Conservation (phyloP, 2,113 vertebrate species). For the Gnathonemus longibarbis region DNA sequence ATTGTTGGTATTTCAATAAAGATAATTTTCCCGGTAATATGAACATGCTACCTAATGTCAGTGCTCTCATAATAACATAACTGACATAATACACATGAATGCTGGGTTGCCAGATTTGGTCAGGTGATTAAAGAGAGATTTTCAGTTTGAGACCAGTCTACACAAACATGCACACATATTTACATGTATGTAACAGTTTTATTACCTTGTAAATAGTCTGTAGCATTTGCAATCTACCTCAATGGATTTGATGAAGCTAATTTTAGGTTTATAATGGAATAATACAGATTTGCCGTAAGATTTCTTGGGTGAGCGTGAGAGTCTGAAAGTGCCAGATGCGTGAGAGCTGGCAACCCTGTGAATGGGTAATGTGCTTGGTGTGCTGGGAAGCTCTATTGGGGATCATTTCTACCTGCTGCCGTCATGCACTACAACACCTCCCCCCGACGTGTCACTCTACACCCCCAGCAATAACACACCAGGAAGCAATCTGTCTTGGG, state of each 20-base stretch:
- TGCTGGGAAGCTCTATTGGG: background rate
- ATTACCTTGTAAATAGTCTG: background rate
- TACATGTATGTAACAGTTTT: background rate
- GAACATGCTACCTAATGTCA: background rate
- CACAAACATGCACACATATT: background rate
- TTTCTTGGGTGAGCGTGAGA: background rate
- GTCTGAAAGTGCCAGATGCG: background rate
- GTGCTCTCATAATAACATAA: background rate
- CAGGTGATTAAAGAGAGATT: background rate
- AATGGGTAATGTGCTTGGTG: background rate
- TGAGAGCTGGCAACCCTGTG: background rate
- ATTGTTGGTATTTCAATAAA: background rate
- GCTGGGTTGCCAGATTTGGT: background rate
- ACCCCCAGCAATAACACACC: background rate
- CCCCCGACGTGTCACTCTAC: background rate
- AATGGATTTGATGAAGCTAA: background rate
- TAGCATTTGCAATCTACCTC: background rate
- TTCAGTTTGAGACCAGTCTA: background rate
- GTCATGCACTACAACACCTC: background rate
- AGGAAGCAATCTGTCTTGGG: background rate
- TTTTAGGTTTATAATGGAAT: background rate
- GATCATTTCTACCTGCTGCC: background rate
- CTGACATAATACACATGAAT: background rate
- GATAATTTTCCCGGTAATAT: background rate
- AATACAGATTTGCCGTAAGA: background rate